Percentiles rank a stretch among this genome's conserved stretches.
Conservation (phyloP, 2,797 vertebrate genomes). For the Esox masquinongy region DNA sequence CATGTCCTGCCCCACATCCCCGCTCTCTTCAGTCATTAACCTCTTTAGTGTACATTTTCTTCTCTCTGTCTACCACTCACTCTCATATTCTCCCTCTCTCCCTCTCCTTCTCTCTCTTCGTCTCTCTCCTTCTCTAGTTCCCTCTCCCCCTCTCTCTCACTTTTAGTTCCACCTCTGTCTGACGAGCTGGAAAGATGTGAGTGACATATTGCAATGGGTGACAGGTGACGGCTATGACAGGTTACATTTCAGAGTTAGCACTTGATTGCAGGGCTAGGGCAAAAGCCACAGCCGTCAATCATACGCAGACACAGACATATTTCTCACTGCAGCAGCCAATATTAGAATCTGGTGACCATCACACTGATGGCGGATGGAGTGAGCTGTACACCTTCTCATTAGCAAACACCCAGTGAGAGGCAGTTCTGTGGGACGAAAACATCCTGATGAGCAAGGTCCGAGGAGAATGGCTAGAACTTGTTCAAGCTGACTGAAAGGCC, state of each 20-base stretch:
- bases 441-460: no score
- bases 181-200: not conserved
- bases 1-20: not conserved
- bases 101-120: not conserved
- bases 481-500: no score
- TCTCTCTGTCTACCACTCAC: not conserved
- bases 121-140: not conserved
- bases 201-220: slow-evolving; percentile 17
- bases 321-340: not conserved
- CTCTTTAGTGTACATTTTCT: no score
- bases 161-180: not conserved
- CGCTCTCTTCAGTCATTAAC: no score
- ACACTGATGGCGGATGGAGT: not conserved
- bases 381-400: no score
- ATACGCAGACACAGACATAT: not conserved
- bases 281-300: not conserved
- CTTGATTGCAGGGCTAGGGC: not conserved
- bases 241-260: slow-evolving; percentile 6
- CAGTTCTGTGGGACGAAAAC: no score
- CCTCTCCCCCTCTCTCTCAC: not conserved
- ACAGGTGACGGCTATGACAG: slow-evolving; percentile 9
- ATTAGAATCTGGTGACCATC: not conserved
- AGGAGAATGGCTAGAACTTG: no score
- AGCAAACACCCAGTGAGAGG: no score
- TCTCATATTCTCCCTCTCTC: not conserved